Conservation (phyloP, 1,140 invertebrate genomes). For the Anoplolepis gracilipes region DNA sequence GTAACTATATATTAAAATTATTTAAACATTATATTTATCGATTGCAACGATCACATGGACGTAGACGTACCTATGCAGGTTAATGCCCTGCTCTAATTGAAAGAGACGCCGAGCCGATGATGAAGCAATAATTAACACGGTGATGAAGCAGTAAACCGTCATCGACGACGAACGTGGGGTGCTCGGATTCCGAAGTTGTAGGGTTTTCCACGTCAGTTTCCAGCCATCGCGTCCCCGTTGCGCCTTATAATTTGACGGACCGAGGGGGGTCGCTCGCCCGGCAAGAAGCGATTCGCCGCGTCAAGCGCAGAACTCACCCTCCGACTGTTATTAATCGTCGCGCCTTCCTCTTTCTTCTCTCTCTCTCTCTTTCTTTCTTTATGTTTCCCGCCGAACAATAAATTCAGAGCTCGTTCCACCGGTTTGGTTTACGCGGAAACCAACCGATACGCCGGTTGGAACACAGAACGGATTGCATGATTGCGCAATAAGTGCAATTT, state of each 20-base stretch:
- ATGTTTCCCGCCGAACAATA: conserved; percentile 39
- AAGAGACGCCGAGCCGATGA: conserved; percentile 68
- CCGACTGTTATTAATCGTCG: conserved; percentile 70
- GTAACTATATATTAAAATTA: neutral
- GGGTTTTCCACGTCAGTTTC: conserved; percentile 63
- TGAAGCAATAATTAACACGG: conserved; percentile 74
- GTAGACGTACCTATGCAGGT: conserved; percentile 20
- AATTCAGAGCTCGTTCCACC: conserved; percentile 20
- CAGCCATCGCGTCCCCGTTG: conserved; percentile 19
- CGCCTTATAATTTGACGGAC: conserved; percentile 72
- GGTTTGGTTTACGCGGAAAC: conserved; percentile 25
- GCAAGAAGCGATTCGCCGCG: conserved; percentile 72
- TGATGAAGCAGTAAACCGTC: conserved; percentile 75
- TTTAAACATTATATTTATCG: conserved; percentile 10
- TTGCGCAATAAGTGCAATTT: conserved; percentile 47
- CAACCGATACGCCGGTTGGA: conserved; percentile 19
- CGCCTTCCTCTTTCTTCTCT: neutral
- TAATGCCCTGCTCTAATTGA: conserved; percentile 66
- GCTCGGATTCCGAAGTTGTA: conserved; percentile 70
- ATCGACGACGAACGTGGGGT: conserved; percentile 39
- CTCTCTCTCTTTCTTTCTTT: conserved; percentile 6
- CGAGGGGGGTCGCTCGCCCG: conserved; percentile 37
- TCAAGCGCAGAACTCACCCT: conserved; percentile 70
- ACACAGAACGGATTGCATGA: conserved; percentile 22
- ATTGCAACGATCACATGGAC: conserved; percentile 61